phyloP scores from a whole-genome alignment of 2,888 invertebrate species.

The Ectobius pallidus region DNA sequence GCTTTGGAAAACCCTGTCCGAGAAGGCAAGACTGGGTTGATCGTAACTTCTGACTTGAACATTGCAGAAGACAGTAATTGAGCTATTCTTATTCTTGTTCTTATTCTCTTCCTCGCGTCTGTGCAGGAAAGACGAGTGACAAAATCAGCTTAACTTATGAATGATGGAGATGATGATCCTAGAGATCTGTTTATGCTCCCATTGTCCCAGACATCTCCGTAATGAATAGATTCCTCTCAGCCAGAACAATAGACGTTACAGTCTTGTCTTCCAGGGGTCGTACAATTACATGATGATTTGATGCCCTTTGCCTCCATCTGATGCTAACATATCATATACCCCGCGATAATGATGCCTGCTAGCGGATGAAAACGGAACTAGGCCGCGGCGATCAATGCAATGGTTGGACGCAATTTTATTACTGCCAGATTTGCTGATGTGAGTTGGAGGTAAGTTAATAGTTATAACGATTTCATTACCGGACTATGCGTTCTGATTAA shows the following conservation, averaged over 20 bases:
- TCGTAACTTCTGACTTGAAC: too few relatives aligned
- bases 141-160: conserved; percentile 22
- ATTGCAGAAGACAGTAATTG: too few relatives aligned
- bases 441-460: too few relatives aligned
- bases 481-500: too few relatives aligned
- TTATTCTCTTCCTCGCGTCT: too few relatives aligned
- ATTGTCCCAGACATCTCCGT: conserved; percentile 3
- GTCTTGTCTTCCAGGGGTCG: not conserved
- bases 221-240: conserved; percentile 28
- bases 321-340: not conserved
- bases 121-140: not conserved
- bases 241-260: conserved; percentile 14
- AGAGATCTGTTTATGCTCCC: conserved; percentile 10
- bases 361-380: not conserved
- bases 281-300: conserved; percentile 2
- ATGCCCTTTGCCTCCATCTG: not conserved
- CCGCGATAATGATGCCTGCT: not conserved
- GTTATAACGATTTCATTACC: too few relatives aligned
- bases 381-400: too few relatives aligned
- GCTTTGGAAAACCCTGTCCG: too few relatives aligned
- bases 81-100: too few relatives aligned
- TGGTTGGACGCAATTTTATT: too few relatives aligned
- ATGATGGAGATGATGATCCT: conserved; percentile 10
- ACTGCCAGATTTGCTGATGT: too few relatives aligned
- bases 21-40: too few relatives aligned